phyloP scores from a whole-genome alignment of 2,113 vertebrate species.

The Oceanodroma tethys region DNA sequence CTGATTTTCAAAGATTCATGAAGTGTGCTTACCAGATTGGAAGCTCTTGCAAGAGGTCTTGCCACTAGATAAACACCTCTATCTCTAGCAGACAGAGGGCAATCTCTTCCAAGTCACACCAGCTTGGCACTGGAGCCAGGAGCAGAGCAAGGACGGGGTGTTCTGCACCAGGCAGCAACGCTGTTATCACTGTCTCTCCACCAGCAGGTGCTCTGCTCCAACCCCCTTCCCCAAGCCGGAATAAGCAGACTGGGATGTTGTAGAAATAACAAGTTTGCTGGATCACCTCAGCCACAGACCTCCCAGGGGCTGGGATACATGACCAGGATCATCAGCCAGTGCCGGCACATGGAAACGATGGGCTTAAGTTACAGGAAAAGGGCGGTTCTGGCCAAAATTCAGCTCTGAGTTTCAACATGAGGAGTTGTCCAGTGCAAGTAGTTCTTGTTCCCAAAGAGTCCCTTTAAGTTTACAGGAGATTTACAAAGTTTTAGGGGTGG shows the following conservation, averaged over 20 bases:
- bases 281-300: background rate
- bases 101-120: background rate
- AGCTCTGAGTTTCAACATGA: background rate
- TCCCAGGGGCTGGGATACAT: background rate
- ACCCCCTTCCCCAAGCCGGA: background rate
- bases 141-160: background rate
- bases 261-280: background rate
- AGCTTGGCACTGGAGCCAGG: background rate
- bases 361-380: slow-evolving; percentile 19
- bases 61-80: background rate
- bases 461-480: background rate
- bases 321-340: background rate
- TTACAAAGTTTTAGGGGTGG: background rate
- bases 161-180: background rate
- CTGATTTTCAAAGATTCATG: background rate
- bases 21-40: background rate
- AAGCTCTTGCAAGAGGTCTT: background rate
- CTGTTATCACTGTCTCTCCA: background rate
- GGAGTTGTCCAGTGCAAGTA: background rate
- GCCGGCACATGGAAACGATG: background rate
- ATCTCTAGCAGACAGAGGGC: background rate
- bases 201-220: background rate
- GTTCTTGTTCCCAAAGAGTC: background rate
- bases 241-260: background rate
- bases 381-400: background rate